phyloP scores from a whole-genome alignment of 2,797 vertebrate species.

The Streptopelia turtur region DNA sequence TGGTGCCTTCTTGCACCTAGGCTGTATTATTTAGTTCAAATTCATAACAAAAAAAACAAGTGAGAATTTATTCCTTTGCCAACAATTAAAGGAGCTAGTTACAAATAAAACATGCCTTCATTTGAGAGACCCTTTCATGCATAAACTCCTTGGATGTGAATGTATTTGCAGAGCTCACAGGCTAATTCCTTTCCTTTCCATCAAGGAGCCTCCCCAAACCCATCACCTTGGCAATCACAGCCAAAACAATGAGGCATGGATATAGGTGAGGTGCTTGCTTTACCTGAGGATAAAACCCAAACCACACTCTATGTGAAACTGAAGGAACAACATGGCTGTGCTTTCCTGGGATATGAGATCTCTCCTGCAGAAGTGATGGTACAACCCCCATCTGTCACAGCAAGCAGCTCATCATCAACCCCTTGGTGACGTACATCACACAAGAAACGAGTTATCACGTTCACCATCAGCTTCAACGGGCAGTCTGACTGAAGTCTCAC shows the following conservation, averaged over 20 bases:
- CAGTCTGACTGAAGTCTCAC: not conserved
- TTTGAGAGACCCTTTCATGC: not conserved
- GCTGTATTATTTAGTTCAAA: not conserved
- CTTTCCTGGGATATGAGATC: not conserved
- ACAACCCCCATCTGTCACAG: not conserved
- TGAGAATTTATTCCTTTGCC: not conserved
- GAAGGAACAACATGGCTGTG: not conserved
- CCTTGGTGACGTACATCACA: not conserved
- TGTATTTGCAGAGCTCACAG: rapidly evolving
- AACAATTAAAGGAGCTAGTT: not conserved
- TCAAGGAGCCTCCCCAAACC: not conserved
- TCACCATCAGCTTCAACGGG: not conserved
- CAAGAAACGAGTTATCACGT: not conserved
- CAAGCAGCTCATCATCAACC: rapidly evolving
- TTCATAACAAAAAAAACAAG: not conserved
- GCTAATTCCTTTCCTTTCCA: not conserved
- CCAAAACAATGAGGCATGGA: not conserved
- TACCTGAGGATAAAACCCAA: not conserved
- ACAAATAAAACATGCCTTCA: not conserved
- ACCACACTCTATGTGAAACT: rapidly evolving
- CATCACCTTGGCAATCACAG: not conserved
- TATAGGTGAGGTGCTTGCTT: not conserved
- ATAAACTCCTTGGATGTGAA: not conserved
- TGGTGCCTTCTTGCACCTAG: not conserved
- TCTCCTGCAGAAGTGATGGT: not conserved